Evolutionary conservation across 2,113 vertebrate genomes (phyloP).

Genomic region (Saguinus imperator): DNA sequence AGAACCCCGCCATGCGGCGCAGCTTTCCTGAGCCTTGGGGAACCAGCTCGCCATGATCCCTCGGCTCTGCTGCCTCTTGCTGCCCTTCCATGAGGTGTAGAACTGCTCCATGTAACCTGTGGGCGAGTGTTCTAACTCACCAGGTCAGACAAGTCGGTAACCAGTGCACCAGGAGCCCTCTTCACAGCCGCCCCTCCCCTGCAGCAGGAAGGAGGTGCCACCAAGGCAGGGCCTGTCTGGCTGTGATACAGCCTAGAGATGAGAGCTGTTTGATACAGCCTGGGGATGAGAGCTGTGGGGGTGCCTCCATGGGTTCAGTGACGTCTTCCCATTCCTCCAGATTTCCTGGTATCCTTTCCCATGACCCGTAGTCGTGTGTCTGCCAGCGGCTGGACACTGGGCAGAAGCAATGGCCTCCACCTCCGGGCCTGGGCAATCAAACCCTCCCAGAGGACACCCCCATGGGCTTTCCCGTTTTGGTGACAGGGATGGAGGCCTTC

Average conservation of each 20-base stretch:
- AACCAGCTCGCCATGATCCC: no score
- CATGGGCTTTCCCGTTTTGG: no score
- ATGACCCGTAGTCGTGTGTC: rapidly evolving
- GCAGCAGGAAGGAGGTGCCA: neutral
- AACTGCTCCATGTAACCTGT: neutral
- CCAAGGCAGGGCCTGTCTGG: neutral
- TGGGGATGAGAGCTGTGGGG: neutral
- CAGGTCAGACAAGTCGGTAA: neutral
- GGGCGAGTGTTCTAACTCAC: neutral
- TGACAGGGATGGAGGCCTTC: neutral
- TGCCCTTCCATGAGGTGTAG: rapidly evolving
- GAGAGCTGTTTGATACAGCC: neutral
- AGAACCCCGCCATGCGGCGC: neutral
- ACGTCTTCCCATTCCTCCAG: neutral
- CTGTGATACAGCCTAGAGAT: neutral
- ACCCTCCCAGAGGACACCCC: neutral
- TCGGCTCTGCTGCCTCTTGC: neutral
- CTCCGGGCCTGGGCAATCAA: neutral
- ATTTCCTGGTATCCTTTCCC: neutral
- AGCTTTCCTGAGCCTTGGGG: neutral
- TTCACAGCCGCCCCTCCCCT: neutral
- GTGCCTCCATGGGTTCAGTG: rapidly evolving
- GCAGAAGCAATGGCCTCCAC: neutral
- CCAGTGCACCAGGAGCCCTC: neutral
- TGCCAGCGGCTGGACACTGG: rapidly evolving